A percentile compares a stretch with the other conserved stretches of the same genome.
Conservation (phyloP, 2,113 vertebrate species). For the Silurus asotus region DNA sequence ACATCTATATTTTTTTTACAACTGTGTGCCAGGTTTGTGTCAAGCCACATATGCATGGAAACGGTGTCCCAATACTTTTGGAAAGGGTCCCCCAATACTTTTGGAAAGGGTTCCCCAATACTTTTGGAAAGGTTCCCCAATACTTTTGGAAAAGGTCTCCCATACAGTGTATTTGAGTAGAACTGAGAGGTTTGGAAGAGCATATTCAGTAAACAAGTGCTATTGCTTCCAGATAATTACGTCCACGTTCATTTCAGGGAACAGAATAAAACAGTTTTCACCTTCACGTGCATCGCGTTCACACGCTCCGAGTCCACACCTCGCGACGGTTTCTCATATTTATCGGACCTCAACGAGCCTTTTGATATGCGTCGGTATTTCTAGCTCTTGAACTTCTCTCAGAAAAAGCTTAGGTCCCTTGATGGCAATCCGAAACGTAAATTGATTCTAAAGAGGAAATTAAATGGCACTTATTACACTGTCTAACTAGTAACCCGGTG, state of each 20-base stretch:
- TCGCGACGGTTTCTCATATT: not conserved
- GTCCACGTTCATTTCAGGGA: not conserved
- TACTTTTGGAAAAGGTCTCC: too few relatives aligned
- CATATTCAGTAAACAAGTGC: too few relatives aligned
- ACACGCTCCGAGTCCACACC: not conserved
- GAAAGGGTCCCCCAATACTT: too few relatives aligned
- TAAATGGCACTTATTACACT: conserved; percentile 78
- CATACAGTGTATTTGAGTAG: too few relatives aligned
- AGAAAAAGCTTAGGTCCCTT: conserved; percentile 70
- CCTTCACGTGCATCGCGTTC: not conserved
- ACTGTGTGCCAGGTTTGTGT: too few relatives aligned
- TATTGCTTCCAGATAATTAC: not conserved
- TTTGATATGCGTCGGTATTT: conserved; percentile 47
- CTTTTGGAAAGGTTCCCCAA: too few relatives aligned
- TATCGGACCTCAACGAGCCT: not conserved
- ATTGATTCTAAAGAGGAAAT: conserved; percentile 82
- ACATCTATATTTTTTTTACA: too few relatives aligned
- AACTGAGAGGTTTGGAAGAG: not conserved
- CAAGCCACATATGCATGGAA: too few relatives aligned
- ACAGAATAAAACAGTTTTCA: not conserved
- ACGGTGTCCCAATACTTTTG: too few relatives aligned
- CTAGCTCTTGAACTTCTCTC: conserved; percentile 70
- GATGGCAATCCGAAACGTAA: conserved; percentile 76
- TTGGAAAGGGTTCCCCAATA: too few relatives aligned
- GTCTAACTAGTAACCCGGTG: conserved; percentile 72